Evolutionary conservation across 2,888 invertebrate genomes (phyloP).

Genomic region (Branchellion lobata): DNA sequence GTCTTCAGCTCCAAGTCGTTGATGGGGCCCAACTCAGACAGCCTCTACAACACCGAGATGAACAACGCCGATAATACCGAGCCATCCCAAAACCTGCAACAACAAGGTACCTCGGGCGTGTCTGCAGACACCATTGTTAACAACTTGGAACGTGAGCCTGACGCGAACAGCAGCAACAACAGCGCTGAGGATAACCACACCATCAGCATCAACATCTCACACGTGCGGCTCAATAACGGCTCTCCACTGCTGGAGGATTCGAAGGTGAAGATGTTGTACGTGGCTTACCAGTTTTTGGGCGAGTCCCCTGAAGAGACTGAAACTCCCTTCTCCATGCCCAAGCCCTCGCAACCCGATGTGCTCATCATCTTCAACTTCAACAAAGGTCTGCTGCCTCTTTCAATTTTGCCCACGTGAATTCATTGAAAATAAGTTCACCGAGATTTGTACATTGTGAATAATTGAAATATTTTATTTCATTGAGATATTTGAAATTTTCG

Average conservation of each 20-base stretch:
- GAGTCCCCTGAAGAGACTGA: constrained; percentile 62
- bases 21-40: no score
- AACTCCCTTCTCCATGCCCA: constrained; percentile 63
- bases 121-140: no score
- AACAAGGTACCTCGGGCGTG: no score
- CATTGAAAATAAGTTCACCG: no score
- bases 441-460: no score
- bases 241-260: constrained; percentile 55
- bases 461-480: not conserved
- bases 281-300: constrained; percentile 63
- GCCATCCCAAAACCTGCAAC: no score
- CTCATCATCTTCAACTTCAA: constrained; percentile 63
- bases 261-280: constrained; percentile 60
- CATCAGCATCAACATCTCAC: constrained; percentile 58
- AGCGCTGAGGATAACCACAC: constrained; percentile 49
- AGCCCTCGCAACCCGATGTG: constrained; percentile 58
- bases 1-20: no score
- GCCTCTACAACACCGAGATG: no score
- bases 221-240: constrained; percentile 56
- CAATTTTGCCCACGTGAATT: no score
- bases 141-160: no score
- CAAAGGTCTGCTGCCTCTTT: constrained; percentile 58
- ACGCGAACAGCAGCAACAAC: constrained; percentile 4
- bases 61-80: no score
- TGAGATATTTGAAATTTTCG: no score